These are phyloP conservation scores for Acanthurus leucopareius DNA, from an alignment of 2,797 vertebrate genomes.

Conservation along the genomic window DNA sequence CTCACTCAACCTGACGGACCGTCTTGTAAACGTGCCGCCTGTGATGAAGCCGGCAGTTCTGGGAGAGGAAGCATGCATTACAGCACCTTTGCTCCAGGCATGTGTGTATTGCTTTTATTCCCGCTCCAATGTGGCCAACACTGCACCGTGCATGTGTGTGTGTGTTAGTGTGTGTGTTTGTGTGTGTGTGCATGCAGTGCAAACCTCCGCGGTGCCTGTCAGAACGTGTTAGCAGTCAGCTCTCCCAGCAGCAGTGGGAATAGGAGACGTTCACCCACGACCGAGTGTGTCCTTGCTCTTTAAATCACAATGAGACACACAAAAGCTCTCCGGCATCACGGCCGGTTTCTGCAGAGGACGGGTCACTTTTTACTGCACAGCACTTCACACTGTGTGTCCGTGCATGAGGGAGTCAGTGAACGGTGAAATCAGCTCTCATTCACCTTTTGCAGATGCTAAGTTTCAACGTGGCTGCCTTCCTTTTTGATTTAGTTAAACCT, in stretches of 20 bases:
- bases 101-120: constrained; percentile 29
- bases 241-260: constrained; percentile 37
- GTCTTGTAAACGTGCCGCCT: constrained; percentile 15
- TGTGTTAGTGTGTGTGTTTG: constrained; percentile 11
- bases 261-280: constrained; percentile 40
- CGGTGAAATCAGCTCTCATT: constrained; percentile 37
- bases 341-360: constrained; percentile 20
- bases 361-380: constrained; percentile 18
- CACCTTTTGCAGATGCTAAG: constrained; percentile 19
- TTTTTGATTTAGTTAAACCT: constrained; percentile 1
- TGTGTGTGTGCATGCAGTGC: constrained; percentile 5
- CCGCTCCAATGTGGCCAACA: constrained; percentile 33
- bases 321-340: constrained; percentile 56
- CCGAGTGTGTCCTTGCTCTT: constrained; percentile 59
- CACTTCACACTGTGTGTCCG: constrained; percentile 1
- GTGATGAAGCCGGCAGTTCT: constrained; percentile 16
- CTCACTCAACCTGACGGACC: constrained; percentile 48
- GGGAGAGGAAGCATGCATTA: constrained; percentile 31
- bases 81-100: constrained; percentile 19
- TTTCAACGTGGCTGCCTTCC: background rate
- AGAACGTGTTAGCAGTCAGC: constrained; percentile 52
- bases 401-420: constrained; percentile 9
- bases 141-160: constrained; percentile 22
- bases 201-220: constrained; percentile 59
- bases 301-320: constrained; percentile 67